These are phyloP conservation scores for Araneus ventricosus DNA, from an alignment of 1,140 invertebrate genomes.

Conservation along the genomic window DNA sequence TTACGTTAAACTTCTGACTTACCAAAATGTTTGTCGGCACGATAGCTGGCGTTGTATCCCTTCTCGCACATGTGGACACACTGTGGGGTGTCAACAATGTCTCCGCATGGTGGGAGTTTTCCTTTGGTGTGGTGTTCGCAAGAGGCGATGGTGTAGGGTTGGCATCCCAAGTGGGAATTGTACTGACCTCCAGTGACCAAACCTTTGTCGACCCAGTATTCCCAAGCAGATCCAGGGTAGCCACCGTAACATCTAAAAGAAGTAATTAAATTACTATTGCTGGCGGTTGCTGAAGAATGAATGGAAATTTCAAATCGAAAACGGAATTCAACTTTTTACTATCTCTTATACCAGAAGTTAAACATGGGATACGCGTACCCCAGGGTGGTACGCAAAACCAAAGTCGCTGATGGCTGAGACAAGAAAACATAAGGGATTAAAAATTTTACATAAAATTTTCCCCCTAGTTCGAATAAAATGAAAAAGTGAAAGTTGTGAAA, in stretches of 20 bases:
- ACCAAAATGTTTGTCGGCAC: constrained; percentile 89
- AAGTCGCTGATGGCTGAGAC: too few species aligned
- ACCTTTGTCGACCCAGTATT: constrained; percentile 89
- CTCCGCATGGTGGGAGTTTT: constrained; percentile 85
- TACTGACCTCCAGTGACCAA: constrained; percentile 92
- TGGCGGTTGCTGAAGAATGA: too few species aligned
- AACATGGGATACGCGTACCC: too few species aligned
- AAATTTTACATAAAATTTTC: too few species aligned
- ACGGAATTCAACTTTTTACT: too few species aligned
- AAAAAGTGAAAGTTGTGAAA: too few species aligned
- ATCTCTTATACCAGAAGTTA: too few species aligned
- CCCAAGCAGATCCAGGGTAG: constrained; percentile 89
- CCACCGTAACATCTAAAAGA: constrained; percentile 87
- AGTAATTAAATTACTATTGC: not conserved
- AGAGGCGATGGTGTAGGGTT: constrained; percentile 90
- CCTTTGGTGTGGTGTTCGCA: constrained; percentile 95
- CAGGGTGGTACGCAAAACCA: too few species aligned
- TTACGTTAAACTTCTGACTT: too few species aligned
- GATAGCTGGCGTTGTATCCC: constrained; percentile 86
- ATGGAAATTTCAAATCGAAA: too few species aligned
- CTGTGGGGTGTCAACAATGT: constrained; percentile 86
- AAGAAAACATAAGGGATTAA: too few species aligned
- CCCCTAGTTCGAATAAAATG: too few species aligned
- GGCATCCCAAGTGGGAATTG: constrained; percentile 88
- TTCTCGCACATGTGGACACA: constrained; percentile 87